Conservation (phyloP, 2,888 invertebrate species). For the Drosophila percnosoma region DNA sequence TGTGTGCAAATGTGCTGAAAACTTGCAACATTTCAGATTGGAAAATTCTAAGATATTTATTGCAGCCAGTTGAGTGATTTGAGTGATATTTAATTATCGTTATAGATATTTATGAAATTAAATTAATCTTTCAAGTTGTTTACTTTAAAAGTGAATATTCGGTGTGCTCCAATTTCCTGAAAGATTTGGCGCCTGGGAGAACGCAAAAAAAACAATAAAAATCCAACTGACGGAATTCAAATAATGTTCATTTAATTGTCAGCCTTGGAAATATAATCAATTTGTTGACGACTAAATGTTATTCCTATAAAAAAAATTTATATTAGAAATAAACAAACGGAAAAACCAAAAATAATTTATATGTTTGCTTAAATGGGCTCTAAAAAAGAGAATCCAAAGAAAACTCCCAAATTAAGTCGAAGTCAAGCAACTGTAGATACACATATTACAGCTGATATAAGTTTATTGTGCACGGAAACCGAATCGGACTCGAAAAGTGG, state of each 20-base stretch:
- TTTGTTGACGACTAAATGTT: background rate
- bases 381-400: background rate
- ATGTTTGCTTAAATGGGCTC: background rate
- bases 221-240: background rate
- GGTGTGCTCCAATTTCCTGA: background rate
- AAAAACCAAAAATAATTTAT: background rate
- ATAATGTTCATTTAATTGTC: background rate
- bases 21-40: background rate
- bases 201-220: background rate
- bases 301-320: background rate
- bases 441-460: background rate
- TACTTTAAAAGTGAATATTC: background rate
- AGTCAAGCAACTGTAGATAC: background rate
- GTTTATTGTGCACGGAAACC: background rate
- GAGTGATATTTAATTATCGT: background rate
- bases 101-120: background rate
- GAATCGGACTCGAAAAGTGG: background rate
- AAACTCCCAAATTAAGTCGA: background rate
- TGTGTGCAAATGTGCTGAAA: slow-evolving; percentile 14
- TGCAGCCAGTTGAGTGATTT: background rate
- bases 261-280: slow-evolving; percentile 11
- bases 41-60: background rate
- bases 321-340: background rate
- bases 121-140: background rate
- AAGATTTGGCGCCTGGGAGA: background rate